Evolutionary conservation across 2,797 vertebrate genomes (phyloP).

Genomic region (Sebastes taczanowskii): DNA sequence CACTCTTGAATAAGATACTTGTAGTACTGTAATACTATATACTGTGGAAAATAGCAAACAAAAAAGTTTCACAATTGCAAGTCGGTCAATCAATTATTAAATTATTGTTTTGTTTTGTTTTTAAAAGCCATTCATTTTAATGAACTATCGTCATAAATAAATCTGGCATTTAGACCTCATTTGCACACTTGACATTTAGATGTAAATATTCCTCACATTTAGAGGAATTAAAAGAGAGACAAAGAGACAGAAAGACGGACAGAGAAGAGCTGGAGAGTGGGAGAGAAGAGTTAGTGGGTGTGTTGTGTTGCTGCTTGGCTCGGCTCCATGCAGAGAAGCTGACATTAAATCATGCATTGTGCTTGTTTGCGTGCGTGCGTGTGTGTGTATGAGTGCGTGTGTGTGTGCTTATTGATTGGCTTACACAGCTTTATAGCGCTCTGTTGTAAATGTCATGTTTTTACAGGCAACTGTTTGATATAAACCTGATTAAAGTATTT

Average conservation of each 20-base stretch:
- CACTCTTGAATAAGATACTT: background rate
- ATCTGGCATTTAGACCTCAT: conserved; percentile 2
- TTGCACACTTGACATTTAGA: background rate
- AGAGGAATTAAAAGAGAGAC: conserved; percentile 28
- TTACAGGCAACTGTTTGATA: conserved; percentile 86
- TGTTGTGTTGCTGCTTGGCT: conserved; percentile 58
- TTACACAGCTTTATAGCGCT: conserved; percentile 84
- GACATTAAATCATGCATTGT: conserved; percentile 85
- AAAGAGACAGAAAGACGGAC: conserved; percentile 25
- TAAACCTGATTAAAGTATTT: conserved; percentile 88
- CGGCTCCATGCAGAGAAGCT: conserved; percentile 75
- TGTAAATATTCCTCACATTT: conserved; percentile 14
- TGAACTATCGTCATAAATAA: background rate
- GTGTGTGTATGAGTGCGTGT: conserved; percentile 27
- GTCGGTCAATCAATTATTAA: background rate
- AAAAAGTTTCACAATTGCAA: background rate
- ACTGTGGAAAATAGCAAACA: background rate
- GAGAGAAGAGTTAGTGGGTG: conserved; percentile 38
- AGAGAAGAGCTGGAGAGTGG: conserved; percentile 4
- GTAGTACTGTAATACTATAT: background rate
- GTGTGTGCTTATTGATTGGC: conserved; percentile 81
- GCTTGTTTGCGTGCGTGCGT: conserved; percentile 62
- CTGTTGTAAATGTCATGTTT: conserved; percentile 87
- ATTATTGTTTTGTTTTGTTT: background rate
- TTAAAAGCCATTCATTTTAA: background rate